Evolutionary conservation across 2,797 vertebrate genomes (phyloP).

Genomic region (Naso thynnoides): DNA sequence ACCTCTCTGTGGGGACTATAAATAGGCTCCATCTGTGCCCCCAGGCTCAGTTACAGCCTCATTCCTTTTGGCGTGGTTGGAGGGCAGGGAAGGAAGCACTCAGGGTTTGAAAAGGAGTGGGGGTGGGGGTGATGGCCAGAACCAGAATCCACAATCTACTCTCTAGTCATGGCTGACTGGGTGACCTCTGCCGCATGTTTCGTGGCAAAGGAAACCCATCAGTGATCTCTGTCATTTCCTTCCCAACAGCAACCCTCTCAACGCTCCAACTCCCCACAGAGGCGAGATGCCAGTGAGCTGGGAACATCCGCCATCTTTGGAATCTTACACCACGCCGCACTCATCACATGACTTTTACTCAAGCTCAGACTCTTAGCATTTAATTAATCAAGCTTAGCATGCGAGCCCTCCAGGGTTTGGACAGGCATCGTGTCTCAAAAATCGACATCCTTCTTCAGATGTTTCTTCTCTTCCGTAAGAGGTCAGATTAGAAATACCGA

Average conservation of each 20-base stretch:
- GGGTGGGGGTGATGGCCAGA: not conserved
- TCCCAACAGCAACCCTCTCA: slow-evolving; percentile 7
- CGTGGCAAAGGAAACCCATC: slow-evolving; percentile 46
- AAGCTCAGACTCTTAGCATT: slow-evolving; percentile 64
- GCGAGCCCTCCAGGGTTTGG: slow-evolving; percentile 23
- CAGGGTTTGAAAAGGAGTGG: slow-evolving; percentile 37
- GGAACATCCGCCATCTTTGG: slow-evolving; percentile 47
- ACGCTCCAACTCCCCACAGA: slow-evolving; percentile 10
- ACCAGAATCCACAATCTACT: slow-evolving; percentile 50
- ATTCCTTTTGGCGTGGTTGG: slow-evolving; percentile 80
- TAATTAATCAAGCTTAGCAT: slow-evolving; percentile 63
- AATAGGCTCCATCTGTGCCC: slow-evolving; percentile 88
- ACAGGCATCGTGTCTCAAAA: slow-evolving; percentile 7
- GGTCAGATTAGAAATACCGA: slow-evolving; percentile 19
- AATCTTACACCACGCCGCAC: slow-evolving; percentile 53
- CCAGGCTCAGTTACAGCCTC: slow-evolving; percentile 84
- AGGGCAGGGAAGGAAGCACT: slow-evolving; percentile 70
- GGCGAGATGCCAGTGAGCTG: slow-evolving; percentile 36
- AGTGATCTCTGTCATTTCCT: slow-evolving; percentile 35
- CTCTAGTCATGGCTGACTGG: slow-evolving; percentile 58
- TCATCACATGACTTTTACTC: slow-evolving; percentile 47
- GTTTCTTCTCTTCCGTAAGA: not conserved
- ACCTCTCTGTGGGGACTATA: slow-evolving; percentile 83
- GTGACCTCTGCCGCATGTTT: slow-evolving; percentile 58
- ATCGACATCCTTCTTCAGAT: slow-evolving; percentile 4